These are phyloP conservation scores for Mythimna vitellina DNA, from an alignment of 2,888 invertebrate genomes.

Conservation along the genomic window DNA sequence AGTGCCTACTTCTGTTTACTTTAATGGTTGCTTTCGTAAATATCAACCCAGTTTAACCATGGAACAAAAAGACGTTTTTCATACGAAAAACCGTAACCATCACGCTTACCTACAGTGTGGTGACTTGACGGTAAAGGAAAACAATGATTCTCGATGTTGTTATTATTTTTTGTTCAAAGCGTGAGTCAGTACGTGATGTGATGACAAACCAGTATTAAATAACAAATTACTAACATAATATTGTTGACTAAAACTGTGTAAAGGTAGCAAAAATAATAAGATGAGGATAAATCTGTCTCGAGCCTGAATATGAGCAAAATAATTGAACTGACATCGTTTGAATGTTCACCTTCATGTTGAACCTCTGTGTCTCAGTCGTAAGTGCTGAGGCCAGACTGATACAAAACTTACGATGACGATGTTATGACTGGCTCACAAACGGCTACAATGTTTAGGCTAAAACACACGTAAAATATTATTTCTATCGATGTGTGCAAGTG, in stretches of 20 bases:
- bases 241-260: neutral
- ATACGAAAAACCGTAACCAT: neutral
- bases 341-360: constrained; percentile 19
- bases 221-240: constrained; percentile 1
- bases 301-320: constrained; percentile 15
- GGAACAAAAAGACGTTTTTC: neutral
- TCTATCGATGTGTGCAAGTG: constrained; percentile 18
- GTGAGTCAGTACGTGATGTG: constrained; percentile 24
- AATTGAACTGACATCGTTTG: constrained; percentile 8
- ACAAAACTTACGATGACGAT: constrained; percentile 26
- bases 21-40: constrained; percentile 1
- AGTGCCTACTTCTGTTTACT: neutral
- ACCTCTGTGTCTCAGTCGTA: neutral
- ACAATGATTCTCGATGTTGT: neutral
- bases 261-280: neutral
- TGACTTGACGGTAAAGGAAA: constrained; percentile 8
- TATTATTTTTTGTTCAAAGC: constrained; percentile 28
- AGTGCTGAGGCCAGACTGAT: constrained; percentile 14
- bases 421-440: constrained; percentile 65
- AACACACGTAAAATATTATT: constrained; percentile 41
- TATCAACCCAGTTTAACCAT: neutral
- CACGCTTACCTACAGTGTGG: neutral
- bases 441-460: constrained; percentile 48
- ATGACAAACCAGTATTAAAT: constrained; percentile 16
- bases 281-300: constrained; percentile 17